Conservation (phyloP, 2,797 vertebrate genomes). For the Microcaecilia unicolor region DNA sequence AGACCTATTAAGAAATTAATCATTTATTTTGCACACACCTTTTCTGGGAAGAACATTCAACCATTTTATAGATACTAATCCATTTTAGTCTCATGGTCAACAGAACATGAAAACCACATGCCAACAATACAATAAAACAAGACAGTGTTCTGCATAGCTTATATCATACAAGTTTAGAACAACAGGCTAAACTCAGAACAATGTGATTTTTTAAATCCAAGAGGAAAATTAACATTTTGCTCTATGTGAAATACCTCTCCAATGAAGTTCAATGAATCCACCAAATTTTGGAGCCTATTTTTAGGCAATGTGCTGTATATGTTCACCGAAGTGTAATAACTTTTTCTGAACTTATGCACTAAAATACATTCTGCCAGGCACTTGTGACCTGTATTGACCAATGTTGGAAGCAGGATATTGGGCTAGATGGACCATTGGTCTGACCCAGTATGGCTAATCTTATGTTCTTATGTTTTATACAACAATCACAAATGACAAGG, state of each 20-base stretch:
- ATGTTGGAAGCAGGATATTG: too few species aligned
- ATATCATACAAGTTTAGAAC: conserved; percentile 32
- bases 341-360: too few species aligned
- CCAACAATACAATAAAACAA: too few species aligned
- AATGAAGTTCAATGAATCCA: conserved; percentile 1
- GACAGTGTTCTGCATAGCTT: conserved; percentile 29
- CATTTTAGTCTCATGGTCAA: conserved; percentile 12
- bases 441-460: too few species aligned
- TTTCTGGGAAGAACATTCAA: conserved; percentile 5
- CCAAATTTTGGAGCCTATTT: too few species aligned
- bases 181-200: conserved; percentile 25
- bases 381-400: too few species aligned
- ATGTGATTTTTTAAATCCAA: conserved; percentile 10
- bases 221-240: background rate
- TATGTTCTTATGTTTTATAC: too few species aligned
- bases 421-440: too few species aligned
- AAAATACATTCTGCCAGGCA: too few species aligned
- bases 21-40: conserved; percentile 19
- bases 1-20: conserved; percentile 29
- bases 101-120: conserved; percentile 16
- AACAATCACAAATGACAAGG: too few species aligned
- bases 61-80: background rate
- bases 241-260: background rate
- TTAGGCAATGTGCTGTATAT: too few species aligned
- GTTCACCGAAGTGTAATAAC: too few species aligned